Conservation (phyloP, 2,888 invertebrate genomes). For the Ornithoptera alexandrae region DNA sequence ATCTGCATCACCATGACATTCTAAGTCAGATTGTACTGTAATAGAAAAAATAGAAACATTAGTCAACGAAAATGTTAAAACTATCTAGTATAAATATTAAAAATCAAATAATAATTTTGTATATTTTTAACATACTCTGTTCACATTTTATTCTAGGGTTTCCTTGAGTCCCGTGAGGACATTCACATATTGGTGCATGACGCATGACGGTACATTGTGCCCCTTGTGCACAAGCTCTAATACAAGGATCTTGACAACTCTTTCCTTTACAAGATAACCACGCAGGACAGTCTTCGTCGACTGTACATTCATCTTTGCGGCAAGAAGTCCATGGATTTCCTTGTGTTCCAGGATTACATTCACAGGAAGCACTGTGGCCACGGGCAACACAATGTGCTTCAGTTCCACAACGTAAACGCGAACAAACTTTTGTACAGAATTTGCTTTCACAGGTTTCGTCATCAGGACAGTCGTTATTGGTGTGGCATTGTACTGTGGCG, state of each 20-base stretch:
- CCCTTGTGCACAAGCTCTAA: slow-evolving; percentile 88
- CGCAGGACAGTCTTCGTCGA: slow-evolving; percentile 87
- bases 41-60: slow-evolving; percentile 28
- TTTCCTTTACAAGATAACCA: slow-evolving; percentile 89
- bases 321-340: slow-evolving; percentile 91
- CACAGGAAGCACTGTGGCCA: slow-evolving; percentile 89
- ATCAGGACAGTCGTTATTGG: slow-evolving; percentile 90
- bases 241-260: slow-evolving; percentile 90
- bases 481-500: slow-evolving; percentile 87
- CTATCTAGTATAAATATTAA: not conserved
- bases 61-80: not conserved
- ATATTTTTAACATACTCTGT: slow-evolving; percentile 59
- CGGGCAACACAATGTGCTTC: slow-evolving; percentile 89
- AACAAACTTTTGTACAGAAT: slow-evolving; percentile 89
- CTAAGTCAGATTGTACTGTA: slow-evolving; percentile 76
- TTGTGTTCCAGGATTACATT: slow-evolving; percentile 86
- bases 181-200: slow-evolving; percentile 88
- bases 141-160: slow-evolving; percentile 86
- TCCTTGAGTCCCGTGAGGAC: slow-evolving; percentile 90
- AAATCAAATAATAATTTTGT: not conserved
- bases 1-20: slow-evolving; percentile 89
- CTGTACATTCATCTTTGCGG: slow-evolving; percentile 87
- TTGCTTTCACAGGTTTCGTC: slow-evolving; percentile 90
- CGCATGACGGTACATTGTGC: slow-evolving; percentile 88
- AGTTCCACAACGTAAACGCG: slow-evolving; percentile 87